Conservation (phyloP, 2,888 invertebrate species). For the Capitulum mitella region DNA sequence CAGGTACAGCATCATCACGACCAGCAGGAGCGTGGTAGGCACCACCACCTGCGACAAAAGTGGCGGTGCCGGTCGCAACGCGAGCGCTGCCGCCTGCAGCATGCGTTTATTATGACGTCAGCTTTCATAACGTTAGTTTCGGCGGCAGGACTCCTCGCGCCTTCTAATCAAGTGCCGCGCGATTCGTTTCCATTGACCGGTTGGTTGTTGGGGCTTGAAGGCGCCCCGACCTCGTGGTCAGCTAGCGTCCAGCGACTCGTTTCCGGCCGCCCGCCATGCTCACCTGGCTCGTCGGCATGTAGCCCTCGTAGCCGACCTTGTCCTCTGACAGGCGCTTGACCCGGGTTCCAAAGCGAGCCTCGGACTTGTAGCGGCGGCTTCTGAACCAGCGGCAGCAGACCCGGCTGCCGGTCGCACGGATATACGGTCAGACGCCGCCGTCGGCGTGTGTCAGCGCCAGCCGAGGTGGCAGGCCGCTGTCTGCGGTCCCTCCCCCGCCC, state of each 20-base stretch:
- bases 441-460: too few relatives aligned
- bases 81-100: neutral
- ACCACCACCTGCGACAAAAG: conserved; percentile 29
- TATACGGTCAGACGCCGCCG: neutral
- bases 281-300: conserved; percentile 38
- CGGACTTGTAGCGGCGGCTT: conserved; percentile 33
- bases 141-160: neutral
- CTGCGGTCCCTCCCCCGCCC: too few relatives aligned
- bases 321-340: conserved; percentile 31
- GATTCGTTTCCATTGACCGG: too few relatives aligned
- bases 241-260: too few relatives aligned
- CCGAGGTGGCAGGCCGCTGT: too few relatives aligned
- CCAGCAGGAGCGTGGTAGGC: conserved; percentile 32
- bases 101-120: neutral
- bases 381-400: conserved; percentile 38
- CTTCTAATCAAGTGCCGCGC: conserved; percentile 17
- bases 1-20: conserved; percentile 35
- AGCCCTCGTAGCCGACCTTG: conserved; percentile 35
- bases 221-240: too few relatives aligned
- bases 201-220: too few relatives aligned
- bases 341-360: conserved; percentile 34
- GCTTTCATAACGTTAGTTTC: neutral
- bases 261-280: too few relatives aligned
- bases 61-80: conserved; percentile 12
- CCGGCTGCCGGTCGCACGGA: conserved; percentile 30